These are phyloP conservation scores for Nycteola revayana DNA, from an alignment of 2,888 invertebrate species.

Conservation along the genomic window DNA sequence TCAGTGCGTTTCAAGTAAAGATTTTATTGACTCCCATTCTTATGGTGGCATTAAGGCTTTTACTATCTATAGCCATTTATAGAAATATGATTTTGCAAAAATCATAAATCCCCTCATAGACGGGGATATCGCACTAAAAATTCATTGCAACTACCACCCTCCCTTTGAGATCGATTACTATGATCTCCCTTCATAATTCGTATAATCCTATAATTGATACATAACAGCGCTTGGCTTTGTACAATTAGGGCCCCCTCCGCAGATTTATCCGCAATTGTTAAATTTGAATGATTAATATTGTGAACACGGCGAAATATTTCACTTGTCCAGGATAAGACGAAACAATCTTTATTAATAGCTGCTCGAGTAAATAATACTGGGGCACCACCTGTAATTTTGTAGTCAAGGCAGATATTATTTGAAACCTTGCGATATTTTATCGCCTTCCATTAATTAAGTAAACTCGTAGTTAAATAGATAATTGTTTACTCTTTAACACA, in stretches of 20 bases:
- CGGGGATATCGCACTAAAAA: constrained; percentile 12
- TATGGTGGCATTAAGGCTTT: no score
- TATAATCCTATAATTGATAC: constrained; percentile 74
- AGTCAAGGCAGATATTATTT: no score
- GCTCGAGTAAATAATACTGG: constrained; percentile 7
- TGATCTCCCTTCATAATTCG: constrained; percentile 66
- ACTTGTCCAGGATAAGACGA: constrained; percentile 20
- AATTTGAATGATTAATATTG: constrained; percentile 67
- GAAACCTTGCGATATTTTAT: no score
- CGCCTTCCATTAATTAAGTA: no score
- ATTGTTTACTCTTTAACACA: no score
- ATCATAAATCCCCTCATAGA: no score
- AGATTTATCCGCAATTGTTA: constrained; percentile 68
- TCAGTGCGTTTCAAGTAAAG: no score
- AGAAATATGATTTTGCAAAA: no score
- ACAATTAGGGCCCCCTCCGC: constrained; percentile 58
- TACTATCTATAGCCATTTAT: no score
- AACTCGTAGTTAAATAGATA: no score
- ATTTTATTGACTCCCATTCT: no score
- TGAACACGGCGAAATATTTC: constrained; percentile 30
- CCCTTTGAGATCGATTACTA: constrained; percentile 62
- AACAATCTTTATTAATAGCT: constrained; percentile 26
- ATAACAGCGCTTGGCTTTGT: constrained; percentile 65
- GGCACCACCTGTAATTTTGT: constrained; percentile 1
- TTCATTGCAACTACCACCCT: constrained; percentile 41